Evolutionary conservation across 2,797 vertebrate genomes (phyloP).

Genomic region (Gambusia yucatana): DNA sequence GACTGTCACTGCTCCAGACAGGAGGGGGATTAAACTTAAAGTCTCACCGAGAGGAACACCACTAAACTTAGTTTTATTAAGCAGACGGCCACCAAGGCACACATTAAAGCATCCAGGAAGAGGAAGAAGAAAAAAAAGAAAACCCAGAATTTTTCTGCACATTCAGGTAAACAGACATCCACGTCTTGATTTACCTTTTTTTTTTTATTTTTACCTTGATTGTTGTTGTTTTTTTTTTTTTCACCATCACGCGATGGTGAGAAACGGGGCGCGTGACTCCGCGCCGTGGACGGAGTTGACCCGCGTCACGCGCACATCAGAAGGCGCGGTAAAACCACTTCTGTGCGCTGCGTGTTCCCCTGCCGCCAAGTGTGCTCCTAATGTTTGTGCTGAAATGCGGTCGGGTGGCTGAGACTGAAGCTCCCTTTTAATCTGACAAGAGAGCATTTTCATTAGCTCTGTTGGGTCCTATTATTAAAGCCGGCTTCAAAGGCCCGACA

Average conservation of each 20-base stretch:
- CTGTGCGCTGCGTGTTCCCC: slow-evolving; percentile 72
- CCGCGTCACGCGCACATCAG: slow-evolving; percentile 74
- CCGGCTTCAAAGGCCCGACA: slow-evolving; percentile 80
- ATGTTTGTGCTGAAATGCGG: slow-evolving; percentile 71
- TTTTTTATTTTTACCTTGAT: not conserved
- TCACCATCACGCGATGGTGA: slow-evolving; percentile 13
- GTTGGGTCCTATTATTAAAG: slow-evolving; percentile 85
- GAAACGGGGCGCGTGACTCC: slow-evolving; percentile 54
- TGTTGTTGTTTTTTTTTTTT: not conserved
- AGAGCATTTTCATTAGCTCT: slow-evolving; percentile 84
- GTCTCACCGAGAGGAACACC: slow-evolving; percentile 69
- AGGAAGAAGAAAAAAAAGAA: slow-evolving; percentile 6
- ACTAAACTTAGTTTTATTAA: slow-evolving; percentile 78
- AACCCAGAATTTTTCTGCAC: slow-evolving; percentile 12
- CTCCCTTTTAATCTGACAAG: slow-evolving; percentile 84
- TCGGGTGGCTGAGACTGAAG: slow-evolving; percentile 76
- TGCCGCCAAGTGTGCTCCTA: slow-evolving; percentile 50
- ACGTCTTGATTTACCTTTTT: slow-evolving; percentile 15
- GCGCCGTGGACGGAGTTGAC: slow-evolving; percentile 64
- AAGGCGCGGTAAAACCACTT: slow-evolving; percentile 79
- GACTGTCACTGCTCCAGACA: slow-evolving; percentile 79
- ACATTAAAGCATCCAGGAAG: slow-evolving; percentile 41
- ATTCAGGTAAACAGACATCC: slow-evolving; percentile 12
- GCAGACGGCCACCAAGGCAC: slow-evolving; percentile 69
- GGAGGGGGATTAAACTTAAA: slow-evolving; percentile 73